These are phyloP conservation scores for Zhengitettix transpicula DNA, from an alignment of 2,888 invertebrate species.

Conservation along the genomic window DNA sequence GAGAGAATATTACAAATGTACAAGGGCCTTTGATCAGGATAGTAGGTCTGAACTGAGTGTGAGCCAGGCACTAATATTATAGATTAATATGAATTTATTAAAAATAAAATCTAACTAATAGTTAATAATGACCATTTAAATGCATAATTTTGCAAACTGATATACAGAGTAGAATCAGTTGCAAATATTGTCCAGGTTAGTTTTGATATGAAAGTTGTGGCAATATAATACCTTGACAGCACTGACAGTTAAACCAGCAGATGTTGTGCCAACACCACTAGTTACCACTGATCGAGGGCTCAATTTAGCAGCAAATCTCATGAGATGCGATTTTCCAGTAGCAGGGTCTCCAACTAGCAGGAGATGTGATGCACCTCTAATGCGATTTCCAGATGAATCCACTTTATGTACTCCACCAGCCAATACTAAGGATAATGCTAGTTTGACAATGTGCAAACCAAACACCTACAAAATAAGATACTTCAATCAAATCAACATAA, in stretches of 20 bases:
- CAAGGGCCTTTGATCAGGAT: too few species aligned
- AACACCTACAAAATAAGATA: constrained; percentile 42
- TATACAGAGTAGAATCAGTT: neutral
- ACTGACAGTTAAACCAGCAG: constrained; percentile 77
- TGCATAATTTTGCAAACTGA: neutral
- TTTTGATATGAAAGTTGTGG: too few species aligned
- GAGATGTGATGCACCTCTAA: constrained; percentile 69
- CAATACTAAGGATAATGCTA: constrained; percentile 55
- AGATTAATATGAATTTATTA: too few species aligned
- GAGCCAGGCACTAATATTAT: too few species aligned
- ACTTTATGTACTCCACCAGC: constrained; percentile 30
- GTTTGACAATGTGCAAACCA: constrained; percentile 73
- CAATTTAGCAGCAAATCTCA: constrained; percentile 50
- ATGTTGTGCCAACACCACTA: constrained; percentile 71
- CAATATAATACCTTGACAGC: constrained; percentile 50
- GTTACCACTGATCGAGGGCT: constrained; percentile 64
- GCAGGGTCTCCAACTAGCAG: constrained; percentile 78
- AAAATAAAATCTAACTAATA: too few species aligned
- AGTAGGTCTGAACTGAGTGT: too few species aligned
- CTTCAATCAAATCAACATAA: too few species aligned
- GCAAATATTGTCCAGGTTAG: too few species aligned
- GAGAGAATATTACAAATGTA: too few species aligned
- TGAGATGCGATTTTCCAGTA: constrained; percentile 74
- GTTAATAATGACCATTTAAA: neutral
- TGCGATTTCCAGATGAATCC: constrained; percentile 31